Evolutionary conservation across 2,113 vertebrate genomes (phyloP).

Genomic region (Silurus asotus): DNA sequence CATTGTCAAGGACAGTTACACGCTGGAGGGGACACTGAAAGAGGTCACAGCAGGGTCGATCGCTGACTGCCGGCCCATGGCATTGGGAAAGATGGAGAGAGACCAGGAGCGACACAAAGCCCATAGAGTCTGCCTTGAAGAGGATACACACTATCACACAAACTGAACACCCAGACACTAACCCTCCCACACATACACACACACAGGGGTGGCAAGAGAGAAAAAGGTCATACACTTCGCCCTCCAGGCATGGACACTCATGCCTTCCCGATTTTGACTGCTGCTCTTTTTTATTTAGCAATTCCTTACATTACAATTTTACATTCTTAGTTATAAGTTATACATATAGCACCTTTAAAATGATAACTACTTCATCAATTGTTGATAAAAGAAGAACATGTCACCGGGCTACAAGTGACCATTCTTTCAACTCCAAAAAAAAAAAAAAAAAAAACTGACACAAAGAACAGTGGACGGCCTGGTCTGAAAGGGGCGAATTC

Average conservation of each 20-base stretch:
- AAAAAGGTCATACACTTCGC: conserved; percentile 19
- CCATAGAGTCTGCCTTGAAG: conserved; percentile 11
- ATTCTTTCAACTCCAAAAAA: conserved; percentile 48
- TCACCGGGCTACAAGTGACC: conserved; percentile 30
- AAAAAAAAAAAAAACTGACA: conserved; percentile 18
- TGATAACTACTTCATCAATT: background rate
- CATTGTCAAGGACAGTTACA: conserved; percentile 94
- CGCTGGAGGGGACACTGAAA: conserved; percentile 86
- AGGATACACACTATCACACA: conserved; percentile 17
- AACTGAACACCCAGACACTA: background rate
- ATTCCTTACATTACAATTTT: background rate
- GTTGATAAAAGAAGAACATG: conserved; percentile 8
- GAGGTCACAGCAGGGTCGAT: conserved; percentile 85
- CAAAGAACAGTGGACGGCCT: conserved; percentile 62
- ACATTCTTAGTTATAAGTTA: background rate
- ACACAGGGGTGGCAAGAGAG: conserved; percentile 13
- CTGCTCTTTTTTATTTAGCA: background rate
- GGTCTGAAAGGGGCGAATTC: conserved; percentile 69
- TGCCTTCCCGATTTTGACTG: background rate
- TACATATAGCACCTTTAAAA: background rate
- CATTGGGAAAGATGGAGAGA: conserved; percentile 59
- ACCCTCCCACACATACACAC: conserved; percentile 7
- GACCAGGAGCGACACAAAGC: conserved; percentile 42
- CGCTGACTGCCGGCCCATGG: conserved; percentile 77
- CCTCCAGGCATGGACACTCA: conserved; percentile 26